phyloP scores from a whole-genome alignment of 1,140 invertebrate genomes.

The Muscidifurax raptorellus region DNA sequence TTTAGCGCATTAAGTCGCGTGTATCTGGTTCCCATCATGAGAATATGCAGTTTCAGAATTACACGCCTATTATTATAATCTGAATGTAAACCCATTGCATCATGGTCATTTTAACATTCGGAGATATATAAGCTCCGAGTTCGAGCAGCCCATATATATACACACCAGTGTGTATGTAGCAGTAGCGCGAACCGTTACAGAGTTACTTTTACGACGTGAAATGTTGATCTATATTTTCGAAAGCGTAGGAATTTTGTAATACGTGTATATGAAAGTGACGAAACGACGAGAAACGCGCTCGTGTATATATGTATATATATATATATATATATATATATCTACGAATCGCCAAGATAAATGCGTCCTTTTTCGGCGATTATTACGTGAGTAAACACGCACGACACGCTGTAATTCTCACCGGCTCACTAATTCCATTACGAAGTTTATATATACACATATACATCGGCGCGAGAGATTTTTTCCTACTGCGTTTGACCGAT shows the following conservation, averaged over 20 bases:
- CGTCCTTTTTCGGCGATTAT: constrained; percentile 46
- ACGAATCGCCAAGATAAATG: constrained; percentile 14
- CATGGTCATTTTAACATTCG: neutral
- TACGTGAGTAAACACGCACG: constrained; percentile 10
- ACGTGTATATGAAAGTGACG: neutral
- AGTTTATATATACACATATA: neutral
- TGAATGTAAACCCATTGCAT: constrained; percentile 8
- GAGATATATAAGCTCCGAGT: neutral
- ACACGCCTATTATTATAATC: neutral
- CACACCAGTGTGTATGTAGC: neutral
- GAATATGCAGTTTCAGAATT: neutral
- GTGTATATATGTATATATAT: neutral
- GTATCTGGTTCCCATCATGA: neutral
- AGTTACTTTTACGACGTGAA: constrained; percentile 4
- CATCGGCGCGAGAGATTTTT: neutral
- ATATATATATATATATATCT: neutral
- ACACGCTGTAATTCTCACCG: constrained; percentile 40
- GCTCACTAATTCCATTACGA: neutral
- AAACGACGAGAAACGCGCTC: neutral
- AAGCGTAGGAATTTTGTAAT: constrained; percentile 16
- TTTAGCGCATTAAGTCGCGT: neutral
- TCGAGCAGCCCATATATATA: neutral
- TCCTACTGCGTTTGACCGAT: neutral
- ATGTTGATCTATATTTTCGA: constrained; percentile 31
- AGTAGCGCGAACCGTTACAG: neutral